Base-by-base conservation (phyloP, 37 sponge, comb jelly and placozoan species). In the Chondrosia reniformis region DNA sequence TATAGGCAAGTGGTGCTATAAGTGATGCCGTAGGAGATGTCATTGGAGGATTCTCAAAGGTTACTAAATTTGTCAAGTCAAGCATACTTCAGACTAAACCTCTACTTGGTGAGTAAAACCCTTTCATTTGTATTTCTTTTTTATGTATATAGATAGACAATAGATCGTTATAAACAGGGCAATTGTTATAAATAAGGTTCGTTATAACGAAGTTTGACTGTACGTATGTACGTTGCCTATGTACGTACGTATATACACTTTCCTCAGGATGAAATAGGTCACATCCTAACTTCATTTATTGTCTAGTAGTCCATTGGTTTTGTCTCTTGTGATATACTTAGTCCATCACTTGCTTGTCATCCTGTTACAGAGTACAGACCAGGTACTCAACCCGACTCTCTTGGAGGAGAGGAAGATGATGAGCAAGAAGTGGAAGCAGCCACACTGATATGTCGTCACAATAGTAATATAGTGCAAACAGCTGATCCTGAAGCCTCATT, bases 401-500 rank as follows among this genome's bases (percentile, higher is more conserved):
- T 69, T 77, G n/a, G n/a, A 25, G 83, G 79, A 27, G 77, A 82
- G 25, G 84, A 84, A 44, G 82, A 74, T 21, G 79, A 83, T 1
- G 61, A 85, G 45, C 37, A 67, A 28, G 86, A 81, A 19, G 91
- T 85, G 67, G 64, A 65, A 49, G 78, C 85, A 27, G 83, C 82
- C 45, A 85, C 86, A 0, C 55, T 80, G 13, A 67, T 66, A 2
- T 37, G 81, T 42, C 77, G 81, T 1, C n/a, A 37, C 39, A 3
- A 37, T 6, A 31, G 9, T 12, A 9, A 19, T 37, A 12, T 40
- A 31, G 6, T 40, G 21, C 21, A 34, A 55, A 39, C 30, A 7
- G 36, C 46, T 4, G 85, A 89, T 56, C 83, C 86, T 49, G 90
- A 89, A 10, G 32, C 46, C n/a, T 89, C 90, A 25, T 76, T 89